Conservation (phyloP, 2,888 invertebrate species). For the Ennomos erosarius region DNA sequence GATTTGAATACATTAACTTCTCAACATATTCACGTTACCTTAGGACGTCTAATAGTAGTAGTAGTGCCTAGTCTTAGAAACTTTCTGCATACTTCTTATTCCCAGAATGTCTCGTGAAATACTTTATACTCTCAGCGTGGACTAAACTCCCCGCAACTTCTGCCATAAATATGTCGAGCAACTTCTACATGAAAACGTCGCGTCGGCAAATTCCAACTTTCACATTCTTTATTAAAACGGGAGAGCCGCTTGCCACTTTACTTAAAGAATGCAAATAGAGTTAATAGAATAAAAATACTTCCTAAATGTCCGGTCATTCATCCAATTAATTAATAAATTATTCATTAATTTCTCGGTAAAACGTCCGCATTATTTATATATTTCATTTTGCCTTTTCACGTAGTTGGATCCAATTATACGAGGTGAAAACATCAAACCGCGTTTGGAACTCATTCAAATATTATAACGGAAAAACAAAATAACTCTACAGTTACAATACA, state of each 20-base stretch:
- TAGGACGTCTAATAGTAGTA: too few relatives aligned
- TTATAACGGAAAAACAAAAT: background rate
- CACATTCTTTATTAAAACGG: constrained; percentile 10
- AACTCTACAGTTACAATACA: background rate
- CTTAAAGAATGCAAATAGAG: constrained; percentile 24
- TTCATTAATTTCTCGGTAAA: constrained; percentile 42
- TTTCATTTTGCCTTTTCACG: constrained; percentile 33
- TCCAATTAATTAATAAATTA: constrained; percentile 52
- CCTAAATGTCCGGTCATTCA: constrained; percentile 42
- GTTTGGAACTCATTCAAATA: constrained; percentile 1
- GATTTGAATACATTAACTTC: too few relatives aligned
- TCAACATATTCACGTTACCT: too few relatives aligned
- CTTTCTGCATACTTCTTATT: background rate
- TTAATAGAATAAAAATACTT: constrained; percentile 32
- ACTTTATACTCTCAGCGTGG: constrained; percentile 23
- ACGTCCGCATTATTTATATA: constrained; percentile 42
- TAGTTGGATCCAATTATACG: constrained; percentile 9
- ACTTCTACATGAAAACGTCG: constrained; percentile 15
- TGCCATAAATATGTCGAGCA: constrained; percentile 32
- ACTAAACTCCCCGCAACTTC: constrained; percentile 27
- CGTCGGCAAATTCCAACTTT: constrained; percentile 12
- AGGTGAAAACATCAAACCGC: constrained; percentile 13
- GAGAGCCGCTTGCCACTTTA: background rate
- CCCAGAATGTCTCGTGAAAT: constrained; percentile 26
- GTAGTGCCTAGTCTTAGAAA: background rate